Base-by-base conservation (phyloP, 2,888 invertebrate genomes). In the Endomychus coccineus region DNA sequence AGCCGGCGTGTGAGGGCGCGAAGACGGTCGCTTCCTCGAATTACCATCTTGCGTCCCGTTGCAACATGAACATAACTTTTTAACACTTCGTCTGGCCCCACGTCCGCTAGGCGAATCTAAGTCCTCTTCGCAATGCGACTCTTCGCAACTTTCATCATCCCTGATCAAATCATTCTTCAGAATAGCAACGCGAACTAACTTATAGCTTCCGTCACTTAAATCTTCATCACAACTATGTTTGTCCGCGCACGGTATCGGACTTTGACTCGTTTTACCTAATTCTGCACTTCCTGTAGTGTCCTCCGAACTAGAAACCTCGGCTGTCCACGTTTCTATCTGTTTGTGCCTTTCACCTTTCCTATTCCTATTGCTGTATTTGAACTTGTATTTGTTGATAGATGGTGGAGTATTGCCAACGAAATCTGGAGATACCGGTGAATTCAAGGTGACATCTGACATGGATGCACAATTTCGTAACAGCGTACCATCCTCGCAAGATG, bases 391-490 rank as follows among this genome's bases (percentile, higher is more conserved):
- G 47, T 63, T 61, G 33, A 59, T 46, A 14, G 49, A 42, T 15
- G 59, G 49, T 4, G 59, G 54, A 31, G 51, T 56, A 19, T 53
- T 50, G 37, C 56, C 55, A 17, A 55, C 52, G 36, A 55, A 62
- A 21, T 65, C 65, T 4, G 58, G 62, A 15, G 64, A 62, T 34
- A 66, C 59, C 6, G 66, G 67, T 7, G 65, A 64, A 34, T 62
- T 61, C 19, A 66, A 45, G n/a, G 66, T 66, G 4, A 67, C 65
- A 44, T 67, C 67, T 7, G 64, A 62, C 60, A 66, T 63, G 2
- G 59, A 58, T 4, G 62, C 58, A 39, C 64, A 64, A 39, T 62
- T 66, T 39, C 62, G 58, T 27, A 66, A 48, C 5, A 67, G 49
- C 1, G 65, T 66, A 33, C 56, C 59, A 44, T 66, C 66, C 43